Evolutionary conservation across 2,113 vertebrate genomes (phyloP), one percentile per base, ranked within the genome.

Genomic region (Callipepla squamata): DNA sequence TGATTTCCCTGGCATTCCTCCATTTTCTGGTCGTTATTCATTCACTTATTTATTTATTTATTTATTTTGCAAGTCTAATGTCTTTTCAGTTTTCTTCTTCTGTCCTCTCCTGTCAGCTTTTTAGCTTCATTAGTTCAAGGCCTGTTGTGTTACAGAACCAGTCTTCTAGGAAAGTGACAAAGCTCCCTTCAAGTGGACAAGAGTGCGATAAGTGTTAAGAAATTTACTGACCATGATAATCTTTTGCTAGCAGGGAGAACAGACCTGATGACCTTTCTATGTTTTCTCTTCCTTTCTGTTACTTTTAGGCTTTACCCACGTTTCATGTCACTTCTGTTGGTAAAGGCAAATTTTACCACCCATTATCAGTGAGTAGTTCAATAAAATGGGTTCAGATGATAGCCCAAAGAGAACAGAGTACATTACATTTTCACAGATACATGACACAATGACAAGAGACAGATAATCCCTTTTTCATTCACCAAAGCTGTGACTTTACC

Each of bases 181-280:
- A 58, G 85, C 65, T 89, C 91, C 94, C 75, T 77, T 67, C 72
- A 51, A 90, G 40, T 59, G 73, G 91, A 83, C 1, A 21, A 68
- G 67, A 92, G 63, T 45, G 79, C 76, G 67, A 8, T 59, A 77
- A 93, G 63, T 34, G 65, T 36, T 72, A 42, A 80, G 59, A 95
- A 87, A 93, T 96, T 78, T 94, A 93, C 80, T 89, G 89, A 95
- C 92, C 77, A 67, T 87, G 85, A 89, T 93, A 94, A 78, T 74
- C 65, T 34, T 70, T 91, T 79, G 42, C 78, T 90, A 92, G 77
- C 6, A 57, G 68, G 36, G 61, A 94, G 82, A 91, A 90, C 20
- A 80, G 89, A n/a, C 72, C 47, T 92, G 47, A 67, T 85, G 79
- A 78, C 76, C 61, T 85, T 57, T 73, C 59, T 93, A 42, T 84